Evolutionary conservation across 2,113 vertebrate species (phyloP), one percentile per base, ranked within the genome.

Genomic region (Tyto alba): DNA sequence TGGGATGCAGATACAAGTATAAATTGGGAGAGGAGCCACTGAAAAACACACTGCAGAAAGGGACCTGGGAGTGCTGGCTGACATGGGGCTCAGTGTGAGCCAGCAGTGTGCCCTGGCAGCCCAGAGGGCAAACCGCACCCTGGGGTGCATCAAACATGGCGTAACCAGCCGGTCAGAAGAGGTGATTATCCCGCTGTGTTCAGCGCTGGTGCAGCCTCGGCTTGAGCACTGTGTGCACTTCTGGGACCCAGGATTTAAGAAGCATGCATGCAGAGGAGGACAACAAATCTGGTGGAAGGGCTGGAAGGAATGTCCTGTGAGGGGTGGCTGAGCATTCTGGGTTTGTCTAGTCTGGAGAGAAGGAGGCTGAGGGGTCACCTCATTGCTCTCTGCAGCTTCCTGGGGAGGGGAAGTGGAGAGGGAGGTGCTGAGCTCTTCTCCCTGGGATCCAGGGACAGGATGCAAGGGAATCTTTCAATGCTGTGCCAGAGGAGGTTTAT

Each of bases 191-290:
- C 29, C 1, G 0, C 53, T 60, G 30, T 30, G 32, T 40, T 20
- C 7, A 41, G 48, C 3, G 1, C 1, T 30, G 67, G 2, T 17
- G 20, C 0, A 0, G 23, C 45, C 60, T 67, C 60, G 41, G 27
- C 29, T 34, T 11, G 38, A 41, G 17, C 12, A 16, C 12, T 43
- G 25, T 48, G 47, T 23, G 53, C 68, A 4, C 30, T 6, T 52
- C 48, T 38, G 83, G 47, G 25, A 14, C 40, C 29, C 47, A 8
- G 13, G 16, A 9, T 10, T 16, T 40, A 41, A 20, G 45, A 25
- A 77, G 17, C 47, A 60, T 11, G 21, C 2, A 9, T 63, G 4
- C 60, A 27, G 47, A 40, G 36, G 5, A 63, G 21, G 26, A 18
- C 12, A 56, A 2, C 18, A 63, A 59, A 43, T 11, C 48, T 27